Evolutionary conservation across 2,113 vertebrate species (phyloP).

Genomic region (Archilochus colubris): DNA sequence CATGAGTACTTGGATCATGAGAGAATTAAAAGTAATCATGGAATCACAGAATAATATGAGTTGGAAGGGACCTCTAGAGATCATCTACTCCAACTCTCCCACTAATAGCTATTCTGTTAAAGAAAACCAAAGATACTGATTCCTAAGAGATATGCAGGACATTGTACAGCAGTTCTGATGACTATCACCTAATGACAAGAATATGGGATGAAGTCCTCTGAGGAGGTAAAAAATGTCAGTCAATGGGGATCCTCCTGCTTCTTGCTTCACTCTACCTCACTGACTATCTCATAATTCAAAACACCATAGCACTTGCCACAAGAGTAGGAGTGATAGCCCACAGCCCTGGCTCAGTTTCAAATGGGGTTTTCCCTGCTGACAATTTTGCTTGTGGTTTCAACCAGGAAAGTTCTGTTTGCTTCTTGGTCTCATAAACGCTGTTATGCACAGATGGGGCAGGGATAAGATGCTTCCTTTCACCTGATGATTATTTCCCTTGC

Average conservation of each 20-base stretch:
- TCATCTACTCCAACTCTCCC: too few relatives aligned
- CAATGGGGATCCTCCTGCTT: neutral
- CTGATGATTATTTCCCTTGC: neutral
- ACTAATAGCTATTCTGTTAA: neutral
- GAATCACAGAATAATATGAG: too few relatives aligned
- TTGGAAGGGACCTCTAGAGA: too few relatives aligned
- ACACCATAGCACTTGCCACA: neutral
- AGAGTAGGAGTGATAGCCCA: conserved; percentile 14
- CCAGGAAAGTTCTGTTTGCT: neutral
- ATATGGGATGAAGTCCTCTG: neutral
- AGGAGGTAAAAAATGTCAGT: neutral
- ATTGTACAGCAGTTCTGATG: neutral
- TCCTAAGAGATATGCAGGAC: neutral
- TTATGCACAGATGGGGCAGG: fast-evolving
- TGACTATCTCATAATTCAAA: neutral
- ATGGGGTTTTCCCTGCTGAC: neutral
- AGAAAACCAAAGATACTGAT: neutral
- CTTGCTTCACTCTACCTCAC: neutral
- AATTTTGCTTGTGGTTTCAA: conserved; percentile 45
- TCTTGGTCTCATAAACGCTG: conserved; percentile 13
- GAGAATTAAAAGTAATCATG: neutral
- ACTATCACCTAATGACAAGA: neutral
- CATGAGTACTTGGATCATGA: neutral
- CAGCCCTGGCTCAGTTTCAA: conserved; percentile 30
- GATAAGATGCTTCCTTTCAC: neutral